Conservation (phyloP, 2,113 vertebrate genomes). For the Cryptomyrus ogoouensis region DNA sequence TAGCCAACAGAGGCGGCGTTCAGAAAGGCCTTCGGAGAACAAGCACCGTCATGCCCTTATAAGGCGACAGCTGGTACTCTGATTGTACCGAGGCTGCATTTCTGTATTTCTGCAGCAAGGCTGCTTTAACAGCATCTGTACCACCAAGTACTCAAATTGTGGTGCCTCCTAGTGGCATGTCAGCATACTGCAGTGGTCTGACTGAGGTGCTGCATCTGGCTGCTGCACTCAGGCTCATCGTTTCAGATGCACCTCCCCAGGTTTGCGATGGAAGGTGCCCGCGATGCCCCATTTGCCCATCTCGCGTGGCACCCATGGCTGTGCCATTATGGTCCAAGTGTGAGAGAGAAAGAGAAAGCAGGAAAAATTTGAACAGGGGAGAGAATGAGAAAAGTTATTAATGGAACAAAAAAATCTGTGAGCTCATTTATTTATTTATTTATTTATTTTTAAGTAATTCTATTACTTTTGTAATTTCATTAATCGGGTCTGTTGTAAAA, state of each 20-base stretch:
- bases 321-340: not conserved
- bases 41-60: not conserved
- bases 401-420: conserved; percentile 16
- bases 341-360: conserved; percentile 5
- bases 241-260: not conserved
- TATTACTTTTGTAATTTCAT: conserved; percentile 60
- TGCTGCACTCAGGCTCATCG: not conserved
- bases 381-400: conserved; percentile 8
- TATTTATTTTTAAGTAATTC: conserved; percentile 50
- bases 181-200: not conserved
- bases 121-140: not conserved
- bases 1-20: not conserved
- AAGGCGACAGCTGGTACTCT: not conserved
- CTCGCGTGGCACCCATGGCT: not conserved
- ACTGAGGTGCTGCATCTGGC: not conserved
- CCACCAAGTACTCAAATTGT: not conserved
- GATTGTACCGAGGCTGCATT: not conserved
- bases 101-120: not conserved
- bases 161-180: not conserved
- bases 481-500: conserved; percentile 50
- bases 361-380: not conserved
- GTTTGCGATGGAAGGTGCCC: not conserved
- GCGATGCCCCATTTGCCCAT: not conserved
- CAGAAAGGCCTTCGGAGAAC: not conserved
- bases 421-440: conserved; percentile 44